Evolutionary conservation across 2,888 invertebrate species (phyloP).

Genomic region (Sarcophaga rosellei): DNA sequence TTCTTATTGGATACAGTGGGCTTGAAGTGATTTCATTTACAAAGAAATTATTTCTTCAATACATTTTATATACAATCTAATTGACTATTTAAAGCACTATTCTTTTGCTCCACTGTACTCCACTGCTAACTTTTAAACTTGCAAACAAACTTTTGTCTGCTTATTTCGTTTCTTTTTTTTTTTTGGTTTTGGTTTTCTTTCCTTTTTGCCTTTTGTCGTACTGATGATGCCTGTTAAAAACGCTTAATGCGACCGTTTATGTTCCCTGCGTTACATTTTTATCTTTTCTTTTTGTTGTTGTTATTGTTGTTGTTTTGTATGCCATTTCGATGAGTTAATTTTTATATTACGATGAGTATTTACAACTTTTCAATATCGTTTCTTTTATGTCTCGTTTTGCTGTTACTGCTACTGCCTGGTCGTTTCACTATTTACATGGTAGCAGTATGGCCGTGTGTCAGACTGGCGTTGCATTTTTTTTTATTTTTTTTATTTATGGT

Average conservation of each 20-base stretch:
- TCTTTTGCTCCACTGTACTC: conserved; percentile 26
- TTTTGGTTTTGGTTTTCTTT: background rate
- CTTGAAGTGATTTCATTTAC: background rate
- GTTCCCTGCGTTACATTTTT: conserved; percentile 13
- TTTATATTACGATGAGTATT: conserved; percentile 21
- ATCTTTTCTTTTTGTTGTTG: background rate
- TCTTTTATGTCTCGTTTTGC: background rate
- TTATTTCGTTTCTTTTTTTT: background rate
- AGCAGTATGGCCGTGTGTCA: conserved; percentile 11
- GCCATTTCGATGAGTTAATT: conserved; percentile 52
- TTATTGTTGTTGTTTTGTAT: background rate
- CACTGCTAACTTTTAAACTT: background rate
- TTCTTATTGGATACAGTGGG: conserved; percentile 43
- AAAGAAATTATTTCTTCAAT: no score
- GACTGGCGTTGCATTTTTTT: background rate
- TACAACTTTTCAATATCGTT: conserved; percentile 40
- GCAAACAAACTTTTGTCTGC: background rate
- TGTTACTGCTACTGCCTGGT: background rate
- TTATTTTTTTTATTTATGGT: conserved; percentile 44
- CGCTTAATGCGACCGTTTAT: conserved; percentile 25
- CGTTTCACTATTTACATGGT: conserved; percentile 30
- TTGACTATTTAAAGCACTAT: no score
- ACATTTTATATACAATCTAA: no score
- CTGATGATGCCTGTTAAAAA: conserved; percentile 15
- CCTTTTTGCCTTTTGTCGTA: background rate